Percentiles rank a stretch among this genome's conserved stretches.
phyloP scores from a whole-genome alignment of 2,797 vertebrate species.

The Valencia hispanica region DNA sequence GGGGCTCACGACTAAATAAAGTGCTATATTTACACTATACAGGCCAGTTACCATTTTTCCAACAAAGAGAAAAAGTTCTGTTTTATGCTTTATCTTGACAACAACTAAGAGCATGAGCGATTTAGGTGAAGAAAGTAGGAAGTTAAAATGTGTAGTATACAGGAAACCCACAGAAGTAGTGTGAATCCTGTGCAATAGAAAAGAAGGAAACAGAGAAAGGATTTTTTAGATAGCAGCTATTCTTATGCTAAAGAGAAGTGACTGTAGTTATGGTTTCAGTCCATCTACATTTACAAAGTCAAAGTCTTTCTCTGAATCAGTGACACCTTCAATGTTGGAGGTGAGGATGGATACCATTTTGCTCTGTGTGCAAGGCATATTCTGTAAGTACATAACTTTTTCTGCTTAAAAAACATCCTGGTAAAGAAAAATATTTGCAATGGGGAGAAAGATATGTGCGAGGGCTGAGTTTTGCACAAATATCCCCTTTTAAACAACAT shows the following conservation, averaged over 20 bases:
- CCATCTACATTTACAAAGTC: background rate
- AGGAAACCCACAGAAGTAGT: background rate
- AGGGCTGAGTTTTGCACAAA: too few species aligned
- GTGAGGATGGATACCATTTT: background rate
- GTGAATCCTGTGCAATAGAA: background rate
- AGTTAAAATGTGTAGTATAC: background rate
- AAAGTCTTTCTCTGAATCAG: background rate
- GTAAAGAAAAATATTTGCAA: too few species aligned
- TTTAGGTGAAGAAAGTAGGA: too few species aligned
- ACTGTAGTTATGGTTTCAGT: background rate
- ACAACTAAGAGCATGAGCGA: too few species aligned
- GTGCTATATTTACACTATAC: too few species aligned
- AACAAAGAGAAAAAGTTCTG: too few species aligned
- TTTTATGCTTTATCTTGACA: too few species aligned
- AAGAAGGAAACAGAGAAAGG: background rate
- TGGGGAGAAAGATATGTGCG: too few species aligned
- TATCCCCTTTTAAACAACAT: too few species aligned
- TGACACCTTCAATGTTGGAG: background rate
- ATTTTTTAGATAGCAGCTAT: background rate
- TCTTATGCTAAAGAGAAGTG: background rate
- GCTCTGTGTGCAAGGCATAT: background rate
- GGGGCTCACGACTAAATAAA: too few species aligned
- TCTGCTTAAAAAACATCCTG: too few species aligned
- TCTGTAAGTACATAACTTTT: constrained; percentile 1
- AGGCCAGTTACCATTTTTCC: too few species aligned